A percentile compares a stretch with the other conserved stretches of the same genome.
Conservation (phyloP, 2,113 vertebrate genomes). For the Numida meleagris region DNA sequence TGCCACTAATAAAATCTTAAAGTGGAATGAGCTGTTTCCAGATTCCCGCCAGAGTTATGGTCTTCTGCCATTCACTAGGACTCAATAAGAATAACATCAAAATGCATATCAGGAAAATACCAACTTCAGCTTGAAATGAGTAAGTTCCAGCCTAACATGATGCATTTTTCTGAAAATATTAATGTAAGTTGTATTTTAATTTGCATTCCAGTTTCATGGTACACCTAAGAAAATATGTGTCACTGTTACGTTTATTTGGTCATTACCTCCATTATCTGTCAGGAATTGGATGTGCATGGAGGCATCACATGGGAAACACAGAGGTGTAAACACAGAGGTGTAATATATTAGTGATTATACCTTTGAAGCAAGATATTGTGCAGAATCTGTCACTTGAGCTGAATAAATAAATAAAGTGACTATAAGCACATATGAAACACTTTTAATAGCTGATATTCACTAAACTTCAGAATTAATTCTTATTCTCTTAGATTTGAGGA, state of each 20-base stretch:
- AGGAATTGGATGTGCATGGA: not conserved
- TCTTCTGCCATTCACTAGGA: constrained; percentile 19
- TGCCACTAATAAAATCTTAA: constrained; percentile 63
- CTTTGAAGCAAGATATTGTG: constrained; percentile 21
- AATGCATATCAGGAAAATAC: constrained; percentile 53
- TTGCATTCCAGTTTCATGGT: constrained; percentile 68
- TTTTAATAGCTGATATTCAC: not conserved
- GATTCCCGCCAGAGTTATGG: constrained; percentile 33
- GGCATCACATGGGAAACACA: not conserved
- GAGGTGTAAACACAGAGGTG: not conserved
- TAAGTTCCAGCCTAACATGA: constrained; percentile 44
- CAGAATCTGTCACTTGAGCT: not conserved
- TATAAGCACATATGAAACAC: not conserved
- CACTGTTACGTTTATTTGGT: constrained; percentile 71
- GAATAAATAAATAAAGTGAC: constrained; percentile 2
- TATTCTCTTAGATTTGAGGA: not conserved
- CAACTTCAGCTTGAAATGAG: constrained; percentile 37
- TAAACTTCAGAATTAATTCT: constrained; percentile 5
- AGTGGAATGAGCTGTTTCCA: constrained; percentile 40
- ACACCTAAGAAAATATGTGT: constrained; percentile 61
- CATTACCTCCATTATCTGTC: constrained; percentile 54
- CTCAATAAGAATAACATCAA: constrained; percentile 52
- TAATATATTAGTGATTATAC: not conserved
- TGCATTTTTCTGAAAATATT: constrained; percentile 66
- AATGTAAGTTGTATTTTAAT: constrained; percentile 60